A percentile compares a stretch with the other conserved stretches of the same genome.
phyloP scores from a whole-genome alignment of 2,888 invertebrate species.

The Ophion obscuratus region DNA sequence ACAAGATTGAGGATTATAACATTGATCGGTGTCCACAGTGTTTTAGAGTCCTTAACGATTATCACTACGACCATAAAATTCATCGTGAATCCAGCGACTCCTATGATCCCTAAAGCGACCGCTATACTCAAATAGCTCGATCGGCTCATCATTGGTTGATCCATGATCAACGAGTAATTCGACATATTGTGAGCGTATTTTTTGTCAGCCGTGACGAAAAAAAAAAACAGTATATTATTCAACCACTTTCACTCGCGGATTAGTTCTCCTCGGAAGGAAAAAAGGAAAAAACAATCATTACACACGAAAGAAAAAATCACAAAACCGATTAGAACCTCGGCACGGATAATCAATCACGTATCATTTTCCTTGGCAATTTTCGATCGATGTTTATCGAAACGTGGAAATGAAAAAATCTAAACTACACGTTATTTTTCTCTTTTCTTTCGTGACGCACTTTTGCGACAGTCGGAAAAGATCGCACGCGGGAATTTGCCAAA shows the following conservation, averaged over 20 bases:
- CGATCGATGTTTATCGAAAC: too few relatives aligned
- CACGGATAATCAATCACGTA: not conserved
- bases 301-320: not conserved
- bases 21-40: constrained; percentile 90
- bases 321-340: not conserved
- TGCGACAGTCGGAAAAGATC: constrained; percentile 37
- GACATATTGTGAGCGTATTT: constrained; percentile 26
- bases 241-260: constrained; percentile 6
- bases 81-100: constrained; percentile 88
- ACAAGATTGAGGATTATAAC: constrained; percentile 90
- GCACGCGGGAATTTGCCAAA: constrained; percentile 66
- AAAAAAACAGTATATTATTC: not conserved
- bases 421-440: not conserved
- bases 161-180: constrained; percentile 43
- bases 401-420: not conserved
- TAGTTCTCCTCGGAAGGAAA: not conserved
- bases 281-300: not conserved
- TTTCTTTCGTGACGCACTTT: not conserved
- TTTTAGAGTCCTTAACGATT: constrained; percentile 89
- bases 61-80: constrained; percentile 89
- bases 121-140: constrained; percentile 87
- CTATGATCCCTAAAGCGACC: constrained; percentile 87
- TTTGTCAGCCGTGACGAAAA: not conserved
- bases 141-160: constrained; percentile 83
- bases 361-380: not conserved